Evolutionary conservation across 2,113 vertebrate species (phyloP).

Genomic region (Anarrhichthys ocellatus): DNA sequence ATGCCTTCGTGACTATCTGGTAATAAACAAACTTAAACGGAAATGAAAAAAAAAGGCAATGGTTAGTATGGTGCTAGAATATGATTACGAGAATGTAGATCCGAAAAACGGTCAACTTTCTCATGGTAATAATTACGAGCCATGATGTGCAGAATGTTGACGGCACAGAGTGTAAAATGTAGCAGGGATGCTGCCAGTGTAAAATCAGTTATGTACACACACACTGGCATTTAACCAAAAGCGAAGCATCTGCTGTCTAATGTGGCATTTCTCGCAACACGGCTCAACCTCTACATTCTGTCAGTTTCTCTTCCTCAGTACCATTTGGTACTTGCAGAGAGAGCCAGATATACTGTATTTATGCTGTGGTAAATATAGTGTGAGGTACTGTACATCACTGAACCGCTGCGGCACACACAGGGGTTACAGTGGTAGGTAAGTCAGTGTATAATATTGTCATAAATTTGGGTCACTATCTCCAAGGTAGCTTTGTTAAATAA

Average conservation of each 20-base stretch:
- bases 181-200: background rate
- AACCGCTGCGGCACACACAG: background rate
- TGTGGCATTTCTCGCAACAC: slow-evolving; percentile 19
- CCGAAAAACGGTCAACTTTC: background rate
- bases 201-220: slow-evolving; percentile 8
- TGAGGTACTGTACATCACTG: slow-evolving; percentile 10
- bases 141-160: slow-evolving; percentile 10
- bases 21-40: background rate
- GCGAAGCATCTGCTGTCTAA: background rate
- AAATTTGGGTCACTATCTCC: background rate
- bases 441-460: background rate
- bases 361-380: slow-evolving; percentile 2
- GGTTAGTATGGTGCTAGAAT: background rate
- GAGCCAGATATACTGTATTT: background rate
- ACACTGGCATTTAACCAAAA: slow-evolving; percentile 21
- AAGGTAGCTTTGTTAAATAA: slow-evolving; percentile 17
- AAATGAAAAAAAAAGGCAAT: background rate
- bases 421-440: background rate
- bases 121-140: background rate
- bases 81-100: background rate
- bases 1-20: background rate
- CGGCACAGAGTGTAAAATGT: slow-evolving; percentile 16
- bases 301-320: slow-evolving; percentile 1
- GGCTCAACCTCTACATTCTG: background rate
- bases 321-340: slow-evolving; percentile 16